Base-by-base conservation (phyloP, 2,888 invertebrate species). In the Troglohyphantes excavatus region DNA sequence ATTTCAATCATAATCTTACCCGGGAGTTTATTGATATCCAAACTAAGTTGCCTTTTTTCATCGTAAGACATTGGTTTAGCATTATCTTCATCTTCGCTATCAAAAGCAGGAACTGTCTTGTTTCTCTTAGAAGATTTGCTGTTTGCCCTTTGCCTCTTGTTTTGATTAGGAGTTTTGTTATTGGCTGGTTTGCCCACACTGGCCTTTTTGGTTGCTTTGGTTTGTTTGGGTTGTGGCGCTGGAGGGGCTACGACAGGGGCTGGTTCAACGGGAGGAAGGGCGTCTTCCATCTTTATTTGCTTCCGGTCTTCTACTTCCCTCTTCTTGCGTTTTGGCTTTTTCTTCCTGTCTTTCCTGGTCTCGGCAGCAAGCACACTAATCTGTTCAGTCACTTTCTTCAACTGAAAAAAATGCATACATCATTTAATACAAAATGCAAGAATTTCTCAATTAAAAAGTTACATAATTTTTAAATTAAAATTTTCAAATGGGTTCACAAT, bases 41-140 rank as follows among this genome's bases (percentile, higher is more conserved):
- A 95, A 93, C 99, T 99, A 91, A 99, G 96, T 94, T 99, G 99
- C 92, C 99, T 95, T 94, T 99, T 99, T 94, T 99, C 99, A 94
- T 99, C 99, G 93, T 99, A 99, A 86, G 99, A 98, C 99, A 99
- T 99, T 91, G 99, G 99, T 94, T 98, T 98, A 92, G 98, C 98
- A 94, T 97, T 97, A 94, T 99, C 98, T 94, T 99, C 99, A 94
- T 98, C 98, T 93, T 99, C 99, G 43, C 98, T 97, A 94, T 99
- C 99, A 92, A 94, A 94, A 61, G 93, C 53, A 79, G 93, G 91
- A 23, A 79, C 19, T 17, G 86, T 75, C 39, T 90, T 90, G 39
- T n/a, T 84, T 46, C 91, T 91, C 75, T 91, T 92, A 11, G 86
- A 84, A n/a, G 88, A 91, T 87, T 92, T 92, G 81, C 90, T 92